Percentiles rank a stretch among this genome's conserved stretches.
Conservation (phyloP, 1,140 invertebrate genomes). For the Mercenaria mercenaria region DNA sequence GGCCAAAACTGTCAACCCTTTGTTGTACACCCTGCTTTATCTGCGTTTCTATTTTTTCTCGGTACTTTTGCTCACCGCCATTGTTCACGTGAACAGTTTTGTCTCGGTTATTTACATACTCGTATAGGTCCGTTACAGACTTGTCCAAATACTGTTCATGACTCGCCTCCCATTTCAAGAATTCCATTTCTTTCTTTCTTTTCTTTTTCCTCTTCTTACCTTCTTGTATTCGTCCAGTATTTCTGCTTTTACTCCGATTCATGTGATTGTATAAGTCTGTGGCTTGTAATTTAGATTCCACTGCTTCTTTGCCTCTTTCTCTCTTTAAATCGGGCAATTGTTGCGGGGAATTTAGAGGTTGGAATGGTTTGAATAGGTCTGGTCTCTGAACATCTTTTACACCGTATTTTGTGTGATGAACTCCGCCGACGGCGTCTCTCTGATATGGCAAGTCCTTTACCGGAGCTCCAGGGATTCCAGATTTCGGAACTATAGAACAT, state of each 20-base stretch:
- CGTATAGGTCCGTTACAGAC: background rate
- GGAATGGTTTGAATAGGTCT: slow-evolving; percentile 40
- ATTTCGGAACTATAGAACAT: background rate
- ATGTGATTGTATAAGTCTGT: background rate
- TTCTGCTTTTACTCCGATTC: background rate
- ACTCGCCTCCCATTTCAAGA: slow-evolving; percentile 27
- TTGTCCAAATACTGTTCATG: background rate
- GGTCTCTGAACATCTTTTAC: background rate
- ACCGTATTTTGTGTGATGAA: background rate
- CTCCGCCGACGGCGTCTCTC: slow-evolving; percentile 24
- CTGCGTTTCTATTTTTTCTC: background rate
- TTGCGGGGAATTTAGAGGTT: slow-evolving; percentile 33
- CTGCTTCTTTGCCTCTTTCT: background rate
- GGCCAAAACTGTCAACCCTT: background rate
- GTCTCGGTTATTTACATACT: background rate
- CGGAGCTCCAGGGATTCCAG: slow-evolving; percentile 19
- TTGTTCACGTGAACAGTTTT: no score
- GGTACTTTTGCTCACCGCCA: background rate
- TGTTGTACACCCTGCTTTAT: slow-evolving; percentile 11
- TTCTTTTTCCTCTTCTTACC: slow-evolving; percentile 23
- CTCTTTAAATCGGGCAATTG: slow-evolving; percentile 41
- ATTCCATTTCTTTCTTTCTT: slow-evolving; percentile 8
- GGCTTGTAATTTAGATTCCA: background rate
- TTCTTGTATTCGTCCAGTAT: background rate
- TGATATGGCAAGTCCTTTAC: background rate